These are phyloP conservation scores for Nothoprocta perdicaria DNA, from an alignment of 2,113 vertebrate species.

Conservation along the genomic window DNA sequence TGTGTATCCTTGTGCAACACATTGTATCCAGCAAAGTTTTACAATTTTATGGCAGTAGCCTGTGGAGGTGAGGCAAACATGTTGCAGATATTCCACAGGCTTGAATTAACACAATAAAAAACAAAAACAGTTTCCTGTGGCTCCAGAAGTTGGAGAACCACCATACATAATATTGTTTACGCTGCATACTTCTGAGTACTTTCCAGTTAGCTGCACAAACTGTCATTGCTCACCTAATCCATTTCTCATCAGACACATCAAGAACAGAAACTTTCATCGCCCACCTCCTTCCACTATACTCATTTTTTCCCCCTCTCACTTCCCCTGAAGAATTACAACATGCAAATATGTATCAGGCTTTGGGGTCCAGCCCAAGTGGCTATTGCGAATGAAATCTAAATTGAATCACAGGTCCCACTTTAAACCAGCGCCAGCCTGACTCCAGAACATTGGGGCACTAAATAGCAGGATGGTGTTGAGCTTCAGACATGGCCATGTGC, in stretches of 20 bases:
- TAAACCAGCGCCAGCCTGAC: not conserved
- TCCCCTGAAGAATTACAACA: not conserved
- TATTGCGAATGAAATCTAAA: not conserved
- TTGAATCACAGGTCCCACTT: not conserved
- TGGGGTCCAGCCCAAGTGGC: not conserved
- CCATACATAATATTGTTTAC: fast-evolving
- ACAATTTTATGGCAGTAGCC: not conserved
- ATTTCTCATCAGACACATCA: not conserved
- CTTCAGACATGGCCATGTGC: not conserved
- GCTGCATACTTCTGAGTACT: not conserved
- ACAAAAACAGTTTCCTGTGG: not conserved
- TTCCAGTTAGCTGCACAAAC: not conserved
- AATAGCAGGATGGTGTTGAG: not conserved
- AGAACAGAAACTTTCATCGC: not conserved
- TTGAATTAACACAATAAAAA: not conserved
- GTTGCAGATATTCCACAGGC: not conserved
- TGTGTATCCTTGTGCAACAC: fast-evolving
- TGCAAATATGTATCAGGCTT: not conserved
- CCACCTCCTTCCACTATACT: not conserved
- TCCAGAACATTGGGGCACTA: not conserved
- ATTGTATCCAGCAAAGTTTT: not conserved
- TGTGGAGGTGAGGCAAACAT: not conserved
- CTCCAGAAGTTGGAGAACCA: not conserved
- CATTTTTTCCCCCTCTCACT: not conserved
- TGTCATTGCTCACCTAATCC: not conserved